A percentile compares a stretch with the other conserved stretches of the same genome.
phyloP scores from a whole-genome alignment of 2,888 invertebrate genomes.

The Eupithecia centaureata region DNA sequence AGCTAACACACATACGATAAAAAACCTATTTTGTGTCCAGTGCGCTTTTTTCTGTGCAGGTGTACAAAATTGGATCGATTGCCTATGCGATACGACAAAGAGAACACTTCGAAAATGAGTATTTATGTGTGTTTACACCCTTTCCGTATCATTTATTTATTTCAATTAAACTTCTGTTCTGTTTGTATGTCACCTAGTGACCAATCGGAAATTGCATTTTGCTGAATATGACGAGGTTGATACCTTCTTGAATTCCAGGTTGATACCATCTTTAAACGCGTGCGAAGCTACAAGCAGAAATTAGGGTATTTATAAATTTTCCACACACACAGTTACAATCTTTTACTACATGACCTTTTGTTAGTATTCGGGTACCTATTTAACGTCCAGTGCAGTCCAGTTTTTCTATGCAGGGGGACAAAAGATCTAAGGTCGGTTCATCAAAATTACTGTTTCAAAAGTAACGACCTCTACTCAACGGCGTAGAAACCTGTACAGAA shows the following conservation, averaged over 20 bases:
- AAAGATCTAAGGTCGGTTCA: not conserved
- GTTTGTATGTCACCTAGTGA: not conserved
- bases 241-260: not conserved
- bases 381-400: not conserved
- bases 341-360: not conserved
- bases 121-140: not conserved
- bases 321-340: not conserved
- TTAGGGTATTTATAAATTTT: not conserved
- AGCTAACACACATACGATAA: too few species aligned
- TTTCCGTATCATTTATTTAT: not conserved
- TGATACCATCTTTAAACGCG: too few species aligned
- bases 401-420: constrained; percentile 9
- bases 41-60: constrained; percentile 8
- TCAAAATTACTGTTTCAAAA: not conserved
- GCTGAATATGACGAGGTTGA: not conserved
- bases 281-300: not conserved
- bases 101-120: not conserved
- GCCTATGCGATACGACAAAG: not conserved
- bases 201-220: not conserved
- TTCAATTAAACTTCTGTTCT: not conserved
- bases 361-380: not conserved
- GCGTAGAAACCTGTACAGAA: not conserved
- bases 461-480: not conserved
- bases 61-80: constrained; percentile 1
- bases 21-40: not conserved